These are phyloP conservation scores for Felis chaus DNA, from an alignment of 2,113 vertebrate genomes.

Conservation along the genomic window DNA sequence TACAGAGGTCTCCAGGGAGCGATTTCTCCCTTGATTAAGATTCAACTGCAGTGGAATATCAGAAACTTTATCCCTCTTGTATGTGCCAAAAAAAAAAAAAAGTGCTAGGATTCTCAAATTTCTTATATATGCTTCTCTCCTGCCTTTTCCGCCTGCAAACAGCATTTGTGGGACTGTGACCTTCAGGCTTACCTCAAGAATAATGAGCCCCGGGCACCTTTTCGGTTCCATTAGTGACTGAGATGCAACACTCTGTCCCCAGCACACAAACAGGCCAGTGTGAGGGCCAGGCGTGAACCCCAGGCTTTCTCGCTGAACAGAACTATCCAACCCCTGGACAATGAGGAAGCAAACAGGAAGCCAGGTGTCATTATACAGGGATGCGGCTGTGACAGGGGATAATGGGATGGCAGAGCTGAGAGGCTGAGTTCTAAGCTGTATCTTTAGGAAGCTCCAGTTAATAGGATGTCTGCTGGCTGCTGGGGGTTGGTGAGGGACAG, in stretches of 20 bases:
- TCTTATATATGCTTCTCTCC: not conserved
- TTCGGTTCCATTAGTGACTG: slow-evolving; percentile 41
- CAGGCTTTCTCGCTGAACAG: fast-evolving
- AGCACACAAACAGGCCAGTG: not conserved
- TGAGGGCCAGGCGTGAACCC: not conserved
- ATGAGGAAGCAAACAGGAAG: not conserved
- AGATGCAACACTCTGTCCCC: not conserved
- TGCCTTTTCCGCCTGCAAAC: slow-evolving; percentile 5
- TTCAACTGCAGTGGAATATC: not conserved
- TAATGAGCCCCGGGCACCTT: slow-evolving; percentile 66
- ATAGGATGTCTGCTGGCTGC: not conserved
- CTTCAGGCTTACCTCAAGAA: slow-evolving; percentile 53
- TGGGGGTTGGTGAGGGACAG: not conserved
- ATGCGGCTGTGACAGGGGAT: not conserved
- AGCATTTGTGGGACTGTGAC: slow-evolving; percentile 15
- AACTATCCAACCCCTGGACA: not conserved
- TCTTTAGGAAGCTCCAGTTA: not conserved
- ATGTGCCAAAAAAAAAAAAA: not conserved
- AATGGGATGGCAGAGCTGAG: not conserved
- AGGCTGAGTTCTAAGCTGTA: not conserved
- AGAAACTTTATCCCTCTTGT: slow-evolving; percentile 25
- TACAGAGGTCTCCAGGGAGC: not conserved
- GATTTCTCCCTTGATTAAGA: slow-evolving; percentile 41
- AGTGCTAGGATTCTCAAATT: slow-evolving; percentile 5
- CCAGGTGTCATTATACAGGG: not conserved